These are phyloP conservation scores for Himalopsyche tibetana DNA, from an alignment of 2,888 invertebrate genomes.

Conservation along the genomic window DNA sequence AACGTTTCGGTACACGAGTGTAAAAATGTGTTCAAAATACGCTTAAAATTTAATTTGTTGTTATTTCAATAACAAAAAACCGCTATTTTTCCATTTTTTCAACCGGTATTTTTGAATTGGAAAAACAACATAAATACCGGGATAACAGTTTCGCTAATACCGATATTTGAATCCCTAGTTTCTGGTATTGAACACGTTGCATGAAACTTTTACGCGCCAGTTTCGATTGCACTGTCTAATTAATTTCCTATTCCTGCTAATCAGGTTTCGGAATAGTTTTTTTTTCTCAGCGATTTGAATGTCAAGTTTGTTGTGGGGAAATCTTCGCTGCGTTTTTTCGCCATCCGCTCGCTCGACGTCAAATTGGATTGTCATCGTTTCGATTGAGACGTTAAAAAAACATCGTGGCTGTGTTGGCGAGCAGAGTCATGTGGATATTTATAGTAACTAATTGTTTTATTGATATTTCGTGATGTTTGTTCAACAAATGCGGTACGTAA, in stretches of 20 bases:
- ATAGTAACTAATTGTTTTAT: neutral
- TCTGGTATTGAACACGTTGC: neutral
- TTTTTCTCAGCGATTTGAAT: slow-evolving; percentile 10
- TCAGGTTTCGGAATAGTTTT: neutral
- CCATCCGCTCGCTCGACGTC: neutral
- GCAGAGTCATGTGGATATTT: no score
- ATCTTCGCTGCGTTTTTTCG: neutral
- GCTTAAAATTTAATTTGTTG: no score
- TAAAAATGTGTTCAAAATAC: no score
- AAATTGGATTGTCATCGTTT: neutral
- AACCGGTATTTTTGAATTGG: no score
- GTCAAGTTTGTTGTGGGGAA: slow-evolving; percentile 19
- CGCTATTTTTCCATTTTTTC: no score
- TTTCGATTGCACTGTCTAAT: slow-evolving; percentile 11
- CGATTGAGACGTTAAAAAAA: neutral
- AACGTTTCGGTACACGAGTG: no score
- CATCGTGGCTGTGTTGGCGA: neutral
- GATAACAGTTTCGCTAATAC: no score
- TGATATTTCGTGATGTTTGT: neutral
- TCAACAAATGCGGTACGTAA: neutral
- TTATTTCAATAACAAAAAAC: no score
- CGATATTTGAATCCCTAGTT: no score
- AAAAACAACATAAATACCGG: no score
- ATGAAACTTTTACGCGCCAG: neutral
- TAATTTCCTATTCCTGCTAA: slow-evolving; percentile 1